phyloP scores from a whole-genome alignment of 1,140 invertebrate species.

The Apocrypta bakeri region DNA sequence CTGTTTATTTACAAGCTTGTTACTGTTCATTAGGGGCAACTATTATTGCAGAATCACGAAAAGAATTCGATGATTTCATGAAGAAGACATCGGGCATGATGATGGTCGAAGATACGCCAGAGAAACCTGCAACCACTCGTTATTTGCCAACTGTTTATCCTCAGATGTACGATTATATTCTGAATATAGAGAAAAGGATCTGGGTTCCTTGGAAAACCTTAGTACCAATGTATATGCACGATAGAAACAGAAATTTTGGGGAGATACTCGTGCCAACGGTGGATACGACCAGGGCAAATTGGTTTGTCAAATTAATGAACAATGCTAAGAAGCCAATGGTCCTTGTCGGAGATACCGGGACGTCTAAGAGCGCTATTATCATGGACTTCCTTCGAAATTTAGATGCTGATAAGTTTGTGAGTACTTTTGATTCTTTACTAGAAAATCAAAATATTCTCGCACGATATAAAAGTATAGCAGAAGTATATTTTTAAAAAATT shows the following conservation, averaged over 20 bases:
- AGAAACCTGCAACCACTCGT: slow-evolving; percentile 79
- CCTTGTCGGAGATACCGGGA: slow-evolving; percentile 91
- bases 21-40: slow-evolving; percentile 90
- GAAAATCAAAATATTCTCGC: no score
- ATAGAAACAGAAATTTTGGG: slow-evolving; percentile 81
- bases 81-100: slow-evolving; percentile 85
- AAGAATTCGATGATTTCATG: slow-evolving; percentile 86
- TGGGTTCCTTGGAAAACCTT: slow-evolving; percentile 92
- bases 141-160: slow-evolving; percentile 81
- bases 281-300: slow-evolving; percentile 87
- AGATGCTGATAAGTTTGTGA: slow-evolving; percentile 82
- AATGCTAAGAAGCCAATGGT: slow-evolving; percentile 85
- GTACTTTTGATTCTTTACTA: slow-evolving; percentile 58
- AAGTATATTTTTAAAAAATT: not conserved
- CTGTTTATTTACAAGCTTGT: slow-evolving; percentile 77
- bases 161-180: slow-evolving; percentile 87
- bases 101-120: slow-evolving; percentile 77
- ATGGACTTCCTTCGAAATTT: slow-evolving; percentile 85
- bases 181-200: slow-evolving; percentile 80
- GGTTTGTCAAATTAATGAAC: slow-evolving; percentile 87
- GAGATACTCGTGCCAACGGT: slow-evolving; percentile 92
- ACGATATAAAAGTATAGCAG: no score
- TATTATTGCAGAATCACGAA: slow-evolving; percentile 80
- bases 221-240: slow-evolving; percentile 85
- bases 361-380: slow-evolving; percentile 92